These are phyloP conservation scores for Linnaemya tessellans DNA, from an alignment of 2,888 invertebrate genomes.

Conservation along the genomic window DNA sequence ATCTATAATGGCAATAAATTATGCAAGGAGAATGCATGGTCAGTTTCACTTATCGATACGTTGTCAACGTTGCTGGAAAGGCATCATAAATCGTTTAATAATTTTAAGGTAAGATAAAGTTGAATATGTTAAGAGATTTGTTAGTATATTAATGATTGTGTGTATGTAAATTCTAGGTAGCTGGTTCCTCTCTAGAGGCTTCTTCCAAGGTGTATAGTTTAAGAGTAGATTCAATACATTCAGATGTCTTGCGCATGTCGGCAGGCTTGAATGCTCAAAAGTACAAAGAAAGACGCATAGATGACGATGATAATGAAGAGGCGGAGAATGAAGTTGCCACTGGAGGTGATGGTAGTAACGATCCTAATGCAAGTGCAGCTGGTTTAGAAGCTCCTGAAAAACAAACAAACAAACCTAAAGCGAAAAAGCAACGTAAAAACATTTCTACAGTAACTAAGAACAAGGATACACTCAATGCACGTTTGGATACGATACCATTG, in stretches of 20 bases:
- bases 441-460: conserved; percentile 82
- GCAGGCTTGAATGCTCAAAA: conserved; percentile 84
- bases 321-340: conserved; percentile 73
- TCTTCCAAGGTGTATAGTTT: conserved; percentile 94
- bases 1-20: conserved; percentile 94
- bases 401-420: conserved; percentile 73
- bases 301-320: conserved; percentile 73
- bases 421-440: conserved; percentile 77
- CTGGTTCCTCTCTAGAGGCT: conserved; percentile 93
- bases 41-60: conserved; percentile 92
- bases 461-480: conserved; percentile 81
- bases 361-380: conserved; percentile 73
- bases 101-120: conserved; percentile 86
- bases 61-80: conserved; percentile 90
- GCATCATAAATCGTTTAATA: conserved; percentile 88
- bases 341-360: conserved; percentile 73
- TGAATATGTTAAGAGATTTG: background rate
- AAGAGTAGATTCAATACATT: conserved; percentile 93
- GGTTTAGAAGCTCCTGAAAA: conserved; percentile 67
- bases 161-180: conserved; percentile 87
- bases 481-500: conserved; percentile 82
- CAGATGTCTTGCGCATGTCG: conserved; percentile 91
- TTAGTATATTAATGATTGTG: background rate
- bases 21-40: conserved; percentile 94
- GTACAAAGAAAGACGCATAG: conserved; percentile 75